A percentile compares a stretch with the other conserved stretches of the same genome.
These are phyloP conservation scores for Asteroscopus sphinx DNA, from an alignment of 2,888 invertebrate species.

Conservation along the genomic window DNA sequence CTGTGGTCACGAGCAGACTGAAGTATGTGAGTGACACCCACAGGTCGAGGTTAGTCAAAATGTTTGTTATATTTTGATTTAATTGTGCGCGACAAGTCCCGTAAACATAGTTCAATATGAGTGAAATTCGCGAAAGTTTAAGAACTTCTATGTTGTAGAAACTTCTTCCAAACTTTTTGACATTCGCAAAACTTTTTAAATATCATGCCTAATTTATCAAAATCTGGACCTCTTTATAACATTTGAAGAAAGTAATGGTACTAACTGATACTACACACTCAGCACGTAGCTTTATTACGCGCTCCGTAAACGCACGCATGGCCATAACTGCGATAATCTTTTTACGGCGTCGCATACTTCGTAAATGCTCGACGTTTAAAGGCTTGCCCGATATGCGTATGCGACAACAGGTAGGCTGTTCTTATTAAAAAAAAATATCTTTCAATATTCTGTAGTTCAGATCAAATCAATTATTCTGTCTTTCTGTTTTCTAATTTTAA, in stretches of 20 bases:
- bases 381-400: constrained; percentile 1
- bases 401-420: not conserved
- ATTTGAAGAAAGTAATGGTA: constrained; percentile 9
- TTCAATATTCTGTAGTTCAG: not conserved
- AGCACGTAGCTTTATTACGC: constrained; percentile 56
- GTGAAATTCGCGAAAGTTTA: too few relatives aligned
- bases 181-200: too few relatives aligned
- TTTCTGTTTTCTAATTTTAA: too few relatives aligned
- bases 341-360: constrained; percentile 47
- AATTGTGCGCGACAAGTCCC: too few relatives aligned
- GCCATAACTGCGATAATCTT: constrained; percentile 47
- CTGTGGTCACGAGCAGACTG: too few relatives aligned
- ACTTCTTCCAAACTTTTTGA: too few relatives aligned
- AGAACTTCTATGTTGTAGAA: too few relatives aligned
- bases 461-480: not conserved
- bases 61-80: too few relatives aligned
- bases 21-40: too few relatives aligned
- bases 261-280: constrained; percentile 20
- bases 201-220: not conserved
- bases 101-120: too few relatives aligned
- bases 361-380: constrained; percentile 54
- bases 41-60: too few relatives aligned
- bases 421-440: not conserved
- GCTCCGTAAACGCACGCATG: constrained; percentile 60
- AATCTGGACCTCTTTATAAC: not conserved